Evolutionary conservation across 2,888 invertebrate genomes (phyloP), one percentile per base, ranked within the genome.

Genomic region (Encarsia formosa): DNA sequence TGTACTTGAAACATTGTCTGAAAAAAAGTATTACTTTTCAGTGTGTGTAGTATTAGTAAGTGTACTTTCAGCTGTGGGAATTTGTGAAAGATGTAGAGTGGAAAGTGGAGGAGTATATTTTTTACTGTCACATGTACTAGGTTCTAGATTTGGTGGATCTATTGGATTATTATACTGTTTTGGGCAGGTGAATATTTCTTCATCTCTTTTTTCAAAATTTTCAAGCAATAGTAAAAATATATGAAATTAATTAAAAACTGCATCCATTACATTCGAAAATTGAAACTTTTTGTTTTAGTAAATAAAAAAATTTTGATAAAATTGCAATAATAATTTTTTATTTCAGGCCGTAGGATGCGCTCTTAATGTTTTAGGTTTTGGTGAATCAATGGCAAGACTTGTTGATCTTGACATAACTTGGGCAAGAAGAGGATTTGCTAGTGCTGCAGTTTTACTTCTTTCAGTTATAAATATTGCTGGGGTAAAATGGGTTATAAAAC

Each of bases 81-180:
- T 97, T 63, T 95, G 95, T 78, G 96, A 96, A 75, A 78, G 95
- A 70, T 94, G 94, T 77, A 82, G 91, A 56, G 88, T 96, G 67
- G 93, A 95, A 77, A 92, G 93, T 76, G 97, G 97, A n/a, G 97
- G 97, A 42, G 94, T 97, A 22, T 97, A 97, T 76, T 96, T 96
- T 76, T 80, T 98, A 53, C 78, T 98, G 31, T 90, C 95, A 0
- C 95, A 97, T 68, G 94, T 96, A 4, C 77, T 98, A 22, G 97
- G 97, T 32, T 92, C 94, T 5, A 81, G 93, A 68, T 87, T 95
- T 70, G 97, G 95, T 11, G 95, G 95, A 35, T 87, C 96, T 22
- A 80, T 97, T 38, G 96, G 96, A 35, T 77, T 98, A 63, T 79
- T 98, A 18, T 98, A 97, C 75, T 94, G 94, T 72, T 95, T 98